A percentile compares a stretch with the other conserved stretches of the same genome.
Evolutionary conservation across 2,888 invertebrate genomes (phyloP).

Genomic region (Yponomeuta plumbellus): DNA sequence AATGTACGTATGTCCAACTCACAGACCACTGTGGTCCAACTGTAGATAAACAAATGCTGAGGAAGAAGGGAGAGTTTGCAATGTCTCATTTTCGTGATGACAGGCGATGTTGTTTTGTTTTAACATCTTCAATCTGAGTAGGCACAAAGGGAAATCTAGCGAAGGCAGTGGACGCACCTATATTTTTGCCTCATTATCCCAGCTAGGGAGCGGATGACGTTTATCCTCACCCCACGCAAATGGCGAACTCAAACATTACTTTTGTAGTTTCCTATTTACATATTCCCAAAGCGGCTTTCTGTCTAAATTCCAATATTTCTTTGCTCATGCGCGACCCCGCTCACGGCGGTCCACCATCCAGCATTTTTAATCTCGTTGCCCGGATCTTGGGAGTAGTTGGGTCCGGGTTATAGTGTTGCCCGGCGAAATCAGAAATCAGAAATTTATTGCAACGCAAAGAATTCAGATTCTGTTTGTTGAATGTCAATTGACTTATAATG

Average conservation of each 20-base stretch:
- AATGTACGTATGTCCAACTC: too few relatives aligned
- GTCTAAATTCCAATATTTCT: conserved; percentile 70
- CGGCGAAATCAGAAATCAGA: neutral
- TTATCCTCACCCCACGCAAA: conserved; percentile 4
- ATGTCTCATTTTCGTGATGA: too few relatives aligned
- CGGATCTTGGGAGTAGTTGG: conserved; percentile 68
- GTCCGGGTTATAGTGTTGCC: conserved; percentile 29
- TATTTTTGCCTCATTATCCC: neutral
- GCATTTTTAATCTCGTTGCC: conserved; percentile 74
- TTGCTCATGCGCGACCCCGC: conserved; percentile 51
- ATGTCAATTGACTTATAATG: too few relatives aligned
- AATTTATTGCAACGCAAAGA: too few relatives aligned
- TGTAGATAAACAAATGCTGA: too few relatives aligned
- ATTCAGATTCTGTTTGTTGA: too few relatives aligned
- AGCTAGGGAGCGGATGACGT: neutral
- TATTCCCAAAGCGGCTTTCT: conserved; percentile 72
- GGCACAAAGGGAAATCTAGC: too few relatives aligned
- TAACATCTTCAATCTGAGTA: too few relatives aligned
- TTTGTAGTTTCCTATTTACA: conserved; percentile 72
- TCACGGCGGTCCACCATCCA: conserved; percentile 65
- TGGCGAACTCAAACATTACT: conserved; percentile 69
- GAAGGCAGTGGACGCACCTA: neutral
- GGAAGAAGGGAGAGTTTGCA: too few relatives aligned
- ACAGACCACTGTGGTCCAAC: too few relatives aligned
- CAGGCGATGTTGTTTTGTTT: too few relatives aligned